Base-by-base conservation (phyloP, 1,140 invertebrate genomes). In the Calycopis cecrops region DNA sequence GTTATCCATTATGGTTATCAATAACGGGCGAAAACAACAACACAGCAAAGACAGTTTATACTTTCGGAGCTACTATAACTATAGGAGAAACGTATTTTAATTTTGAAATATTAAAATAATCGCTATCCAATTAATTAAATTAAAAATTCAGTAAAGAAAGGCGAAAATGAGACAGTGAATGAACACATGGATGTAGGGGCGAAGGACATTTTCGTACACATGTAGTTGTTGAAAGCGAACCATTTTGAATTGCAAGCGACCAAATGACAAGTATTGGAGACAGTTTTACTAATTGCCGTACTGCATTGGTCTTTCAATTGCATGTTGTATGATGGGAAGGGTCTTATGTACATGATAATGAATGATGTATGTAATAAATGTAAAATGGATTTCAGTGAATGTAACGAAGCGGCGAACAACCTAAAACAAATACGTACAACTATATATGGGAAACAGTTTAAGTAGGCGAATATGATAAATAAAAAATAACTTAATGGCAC, bases 201-300 rank as follows among this genome's bases (percentile, higher is more conserved):
- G 49, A 87, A 85, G 52, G 71, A 81, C 73, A 87, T 85, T 59
- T 87, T 87, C 63, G 65, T 81, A 54, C 72, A 77, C 77, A 87
- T 87, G 55, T 87, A 87, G 49, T 81, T 69, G 62, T 59, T 76
- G 44, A 87, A 84, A 48, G 67, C 48, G 9, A 73, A 54, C 84
- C 84, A 87, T 63, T 70, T 70, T 0, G 71, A 71, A 18, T 49
- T 73, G 52, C 62, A 11, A 38, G 61, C 66, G 9, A 64, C 49
- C 17, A 80, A 12, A 42, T 55, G 52, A 38, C 64, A 54, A 52
- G 65, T 67, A 60, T 59, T 79, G 11, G 63, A 59, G 17, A 71
- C 33, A 9, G 76, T 71, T 47, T 69, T 61, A 53, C 63, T 60
- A 48, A 73, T 57, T 35, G 63, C 53, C 38, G 59, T 48, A 50